Percentiles rank a stretch among this genome's conserved stretches.
These are phyloP conservation scores for Hypolimnas misippus DNA, from an alignment of 2,888 invertebrate species.

Conservation along the genomic window DNA sequence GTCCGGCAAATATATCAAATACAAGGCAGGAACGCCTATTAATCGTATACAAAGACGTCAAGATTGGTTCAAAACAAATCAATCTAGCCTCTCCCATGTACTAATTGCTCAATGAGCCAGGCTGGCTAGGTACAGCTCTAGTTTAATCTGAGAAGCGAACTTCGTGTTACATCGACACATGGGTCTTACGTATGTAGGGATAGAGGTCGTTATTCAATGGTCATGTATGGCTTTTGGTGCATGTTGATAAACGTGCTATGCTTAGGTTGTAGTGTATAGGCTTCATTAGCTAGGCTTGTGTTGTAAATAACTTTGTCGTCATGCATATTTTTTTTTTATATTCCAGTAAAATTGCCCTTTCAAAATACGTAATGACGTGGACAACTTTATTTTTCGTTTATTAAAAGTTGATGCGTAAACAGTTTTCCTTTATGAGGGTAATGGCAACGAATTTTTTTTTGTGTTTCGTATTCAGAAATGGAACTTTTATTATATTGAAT, in stretches of 20 bases:
- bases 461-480: too few relatives aligned
- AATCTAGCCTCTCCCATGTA: conserved; percentile 37
- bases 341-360: not conserved
- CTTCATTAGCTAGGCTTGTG: conserved; percentile 28
- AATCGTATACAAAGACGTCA: conserved; percentile 31
- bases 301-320: conserved; percentile 17
- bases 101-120: conserved; percentile 38
- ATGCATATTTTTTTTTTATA: not conserved
- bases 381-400: conserved; percentile 1
- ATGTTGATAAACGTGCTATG: conserved; percentile 31
- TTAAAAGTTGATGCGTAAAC: too few relatives aligned
- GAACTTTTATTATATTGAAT: too few relatives aligned
- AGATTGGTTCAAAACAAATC: conserved; percentile 37
- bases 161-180: conserved; percentile 22
- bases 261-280: conserved; percentile 23
- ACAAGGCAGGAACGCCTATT: conserved; percentile 22
- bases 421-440: too few relatives aligned
- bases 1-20: conserved; percentile 22
- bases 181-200: conserved; percentile 11
- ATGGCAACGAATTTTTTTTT: too few relatives aligned
- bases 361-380: not conserved
- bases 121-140: conserved; percentile 23
- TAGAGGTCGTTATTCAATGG: conserved; percentile 29
- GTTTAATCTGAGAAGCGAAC: conserved; percentile 30
- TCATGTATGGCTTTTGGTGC: conserved; percentile 20